A percentile compares a stretch with the other conserved stretches of the same genome.
Conservation (phyloP, 2,113 vertebrate species). For the Astur gentilis region DNA sequence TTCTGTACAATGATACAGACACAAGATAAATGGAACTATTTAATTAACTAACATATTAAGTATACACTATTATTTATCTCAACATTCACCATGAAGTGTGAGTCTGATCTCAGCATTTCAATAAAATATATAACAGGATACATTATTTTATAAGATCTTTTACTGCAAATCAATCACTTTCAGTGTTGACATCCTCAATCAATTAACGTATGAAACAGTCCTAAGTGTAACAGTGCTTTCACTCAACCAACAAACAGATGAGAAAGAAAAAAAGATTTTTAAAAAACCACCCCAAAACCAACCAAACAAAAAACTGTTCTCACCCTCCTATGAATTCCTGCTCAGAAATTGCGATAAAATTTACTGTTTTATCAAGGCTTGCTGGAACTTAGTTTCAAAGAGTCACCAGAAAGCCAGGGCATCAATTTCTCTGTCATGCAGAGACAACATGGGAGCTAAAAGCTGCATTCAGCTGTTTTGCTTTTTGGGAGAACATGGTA, state of each 20-base stretch:
- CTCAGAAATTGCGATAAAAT: slow-evolving; percentile 38
- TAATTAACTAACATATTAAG: neutral
- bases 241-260: neutral
- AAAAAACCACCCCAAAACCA: neutral
- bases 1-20: neutral
- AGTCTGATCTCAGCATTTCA: neutral
- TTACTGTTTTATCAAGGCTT: slow-evolving; percentile 31
- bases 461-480: neutral
- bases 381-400: slow-evolving; percentile 44
- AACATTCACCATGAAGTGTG: neutral
- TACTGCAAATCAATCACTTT: neutral
- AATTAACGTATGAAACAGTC: neutral
- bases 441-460: neutral
- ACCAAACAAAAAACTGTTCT: neutral
- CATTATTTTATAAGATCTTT: neutral
- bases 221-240: neutral
- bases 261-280: neutral
- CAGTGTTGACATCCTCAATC: neutral
- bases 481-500: neutral
- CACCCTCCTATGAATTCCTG: neutral
- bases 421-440: slow-evolving; percentile 17
- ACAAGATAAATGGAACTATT: neutral
- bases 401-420: neutral
- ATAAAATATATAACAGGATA: neutral
- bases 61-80: neutral